Conservation (phyloP, 2,113 vertebrate species). For the Lophochroa leadbeateri region DNA sequence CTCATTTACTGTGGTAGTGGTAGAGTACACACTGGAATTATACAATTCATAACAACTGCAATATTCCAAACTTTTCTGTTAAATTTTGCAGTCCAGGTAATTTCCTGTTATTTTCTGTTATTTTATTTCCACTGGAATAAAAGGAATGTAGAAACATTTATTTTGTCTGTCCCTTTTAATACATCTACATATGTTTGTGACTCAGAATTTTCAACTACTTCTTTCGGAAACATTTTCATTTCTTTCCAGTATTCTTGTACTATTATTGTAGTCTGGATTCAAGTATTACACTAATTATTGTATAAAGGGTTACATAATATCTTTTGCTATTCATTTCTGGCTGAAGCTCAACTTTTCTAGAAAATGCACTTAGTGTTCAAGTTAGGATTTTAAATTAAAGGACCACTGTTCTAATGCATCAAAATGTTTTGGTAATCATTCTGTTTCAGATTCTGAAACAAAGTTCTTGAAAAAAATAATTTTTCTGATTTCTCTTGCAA, state of each 20-base stretch:
- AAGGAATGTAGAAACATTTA: not conserved
- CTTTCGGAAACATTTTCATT: not conserved
- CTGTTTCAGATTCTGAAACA: not conserved
- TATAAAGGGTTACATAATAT: not conserved
- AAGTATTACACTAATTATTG: not conserved
- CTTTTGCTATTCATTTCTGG: not conserved
- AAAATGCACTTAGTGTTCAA: not conserved
- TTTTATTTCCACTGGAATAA: not conserved
- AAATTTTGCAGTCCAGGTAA: not conserved
- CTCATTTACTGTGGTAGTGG: fast-evolving
- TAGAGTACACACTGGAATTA: not conserved
- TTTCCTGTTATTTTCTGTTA: not conserved
- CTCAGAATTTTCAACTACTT: not conserved
- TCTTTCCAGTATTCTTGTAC: not conserved
- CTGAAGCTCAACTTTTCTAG: not conserved
- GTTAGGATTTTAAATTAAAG: not conserved
- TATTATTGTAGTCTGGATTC: not conserved
- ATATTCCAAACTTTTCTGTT: not conserved
- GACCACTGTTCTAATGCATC: not conserved
- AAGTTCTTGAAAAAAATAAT: not conserved
- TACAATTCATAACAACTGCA: not conserved
- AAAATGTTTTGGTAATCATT: not conserved
- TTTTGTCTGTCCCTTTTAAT: not conserved
- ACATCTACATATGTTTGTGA: fast-evolving
- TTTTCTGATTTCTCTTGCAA: not conserved